These are phyloP conservation scores for Magallana ariakensis DNA, from an alignment of 1,140 invertebrate species.

Conservation along the genomic window DNA sequence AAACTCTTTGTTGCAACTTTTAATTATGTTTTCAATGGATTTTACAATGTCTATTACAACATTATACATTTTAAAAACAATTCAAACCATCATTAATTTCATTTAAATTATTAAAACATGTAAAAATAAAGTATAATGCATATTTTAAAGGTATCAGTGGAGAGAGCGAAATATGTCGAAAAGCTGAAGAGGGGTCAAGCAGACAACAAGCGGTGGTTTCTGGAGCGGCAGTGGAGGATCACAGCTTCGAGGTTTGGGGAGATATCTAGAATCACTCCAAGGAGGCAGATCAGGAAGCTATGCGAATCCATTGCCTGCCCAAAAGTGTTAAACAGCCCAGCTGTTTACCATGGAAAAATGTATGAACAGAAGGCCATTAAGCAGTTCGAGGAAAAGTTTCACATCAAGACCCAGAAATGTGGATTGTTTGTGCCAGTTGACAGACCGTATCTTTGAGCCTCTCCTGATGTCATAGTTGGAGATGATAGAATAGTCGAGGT, in stretches of 20 bases:
- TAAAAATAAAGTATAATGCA: neutral
- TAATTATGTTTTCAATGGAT: neutral
- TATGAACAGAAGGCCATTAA: neutral
- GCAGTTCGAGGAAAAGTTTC: neutral
- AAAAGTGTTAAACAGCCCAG: neutral
- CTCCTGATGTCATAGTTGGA: neutral
- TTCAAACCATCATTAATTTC: neutral
- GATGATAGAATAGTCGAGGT: neutral
- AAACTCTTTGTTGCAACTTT: neutral
- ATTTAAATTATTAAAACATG: neutral
- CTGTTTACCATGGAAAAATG: neutral
- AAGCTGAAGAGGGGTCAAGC: slow-evolving; percentile 38
- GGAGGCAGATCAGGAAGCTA: slow-evolving; percentile 20
- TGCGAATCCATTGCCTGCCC: neutral
- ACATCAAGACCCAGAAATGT: neutral
- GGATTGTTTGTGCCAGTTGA: neutral
- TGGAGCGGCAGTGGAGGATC: slow-evolving; percentile 13
- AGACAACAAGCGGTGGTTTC: slow-evolving; percentile 18
- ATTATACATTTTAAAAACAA: neutral
- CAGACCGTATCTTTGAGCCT: neutral
- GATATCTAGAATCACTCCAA: slow-evolving; percentile 12
- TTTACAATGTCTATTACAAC: neutral
- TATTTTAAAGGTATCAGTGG: neutral
- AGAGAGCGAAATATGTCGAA: slow-evolving; percentile 16
- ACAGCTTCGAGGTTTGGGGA: slow-evolving; percentile 49